Conservation (phyloP, 2,888 invertebrate species). For the Xylota sylvarum region DNA sequence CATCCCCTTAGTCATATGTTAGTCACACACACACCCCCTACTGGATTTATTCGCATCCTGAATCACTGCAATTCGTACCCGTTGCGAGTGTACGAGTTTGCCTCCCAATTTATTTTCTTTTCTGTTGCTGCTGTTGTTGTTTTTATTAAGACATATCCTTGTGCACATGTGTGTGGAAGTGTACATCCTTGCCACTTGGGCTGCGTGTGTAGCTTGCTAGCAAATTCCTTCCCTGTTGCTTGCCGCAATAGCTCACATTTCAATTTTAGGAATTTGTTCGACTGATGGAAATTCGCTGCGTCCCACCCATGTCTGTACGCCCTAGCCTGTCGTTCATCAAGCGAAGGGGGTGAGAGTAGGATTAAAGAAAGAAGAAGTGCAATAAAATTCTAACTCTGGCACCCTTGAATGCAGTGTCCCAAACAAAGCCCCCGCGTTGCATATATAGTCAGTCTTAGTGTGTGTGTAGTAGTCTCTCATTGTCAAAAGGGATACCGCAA, state of each 20-base stretch:
- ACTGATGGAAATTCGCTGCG: conserved; percentile 61
- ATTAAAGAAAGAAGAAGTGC: conserved; percentile 56
- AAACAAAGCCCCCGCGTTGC: conserved; percentile 43
- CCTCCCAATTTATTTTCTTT: conserved; percentile 2
- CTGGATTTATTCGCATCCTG: conserved; percentile 68
- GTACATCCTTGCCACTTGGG: conserved; percentile 34
- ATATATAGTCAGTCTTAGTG: conserved; percentile 4
- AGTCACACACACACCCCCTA: conserved; percentile 42
- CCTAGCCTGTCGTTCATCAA: conserved; percentile 51
- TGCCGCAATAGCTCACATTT: conserved; percentile 72
- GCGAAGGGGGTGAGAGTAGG: conserved; percentile 5
- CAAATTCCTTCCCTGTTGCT: conserved; percentile 54
- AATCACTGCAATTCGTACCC: conserved; percentile 72
- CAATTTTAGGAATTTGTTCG: conserved; percentile 72
- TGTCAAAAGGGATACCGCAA: conserved; percentile 49
- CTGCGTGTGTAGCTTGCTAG: conserved; percentile 26
- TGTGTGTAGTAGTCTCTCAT: conserved; percentile 22
- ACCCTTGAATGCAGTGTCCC: conserved; percentile 39
- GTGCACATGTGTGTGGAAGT: conserved; percentile 45
- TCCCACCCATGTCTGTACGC: conserved; percentile 8
- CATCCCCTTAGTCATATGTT: conserved; percentile 62
- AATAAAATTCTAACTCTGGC: conserved; percentile 58
- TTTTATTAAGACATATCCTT: conserved; percentile 71
- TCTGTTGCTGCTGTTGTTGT: conserved; percentile 34
- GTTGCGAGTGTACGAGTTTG: no score